Conservation (phyloP, 1,140 invertebrate genomes). For the Camponotus pennsylvanicus region DNA sequence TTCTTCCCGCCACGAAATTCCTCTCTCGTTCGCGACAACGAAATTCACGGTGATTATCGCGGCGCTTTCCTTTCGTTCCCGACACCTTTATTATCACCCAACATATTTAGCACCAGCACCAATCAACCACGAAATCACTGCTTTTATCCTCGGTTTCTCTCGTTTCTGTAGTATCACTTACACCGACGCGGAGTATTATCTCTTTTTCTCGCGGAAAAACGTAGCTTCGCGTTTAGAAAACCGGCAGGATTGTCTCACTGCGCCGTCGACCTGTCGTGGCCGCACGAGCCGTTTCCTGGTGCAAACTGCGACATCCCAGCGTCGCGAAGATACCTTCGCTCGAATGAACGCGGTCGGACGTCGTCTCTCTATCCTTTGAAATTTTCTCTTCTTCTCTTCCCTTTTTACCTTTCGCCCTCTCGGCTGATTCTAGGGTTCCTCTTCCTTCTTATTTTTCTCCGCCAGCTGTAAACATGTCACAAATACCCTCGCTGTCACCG, state of each 20-base stretch:
- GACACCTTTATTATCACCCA: constrained; percentile 64
- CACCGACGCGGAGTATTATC: constrained; percentile 10
- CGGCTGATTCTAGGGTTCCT: background rate
- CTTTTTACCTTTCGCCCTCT: background rate
- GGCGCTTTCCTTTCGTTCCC: constrained; percentile 17
- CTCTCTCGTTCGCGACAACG: background rate
- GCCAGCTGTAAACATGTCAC: background rate
- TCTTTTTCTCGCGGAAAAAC: background rate
- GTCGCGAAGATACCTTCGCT: constrained; percentile 18
- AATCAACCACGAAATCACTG: constrained; percentile 67
- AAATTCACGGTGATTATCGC: constrained; percentile 17
- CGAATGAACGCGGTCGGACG: background rate
- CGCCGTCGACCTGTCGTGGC: constrained; percentile 4
- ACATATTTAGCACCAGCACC: constrained; percentile 61
- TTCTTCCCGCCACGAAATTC: background rate
- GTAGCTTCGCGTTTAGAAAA: background rate
- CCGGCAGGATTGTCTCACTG: background rate
- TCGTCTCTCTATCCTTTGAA: background rate
- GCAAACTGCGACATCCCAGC: background rate
- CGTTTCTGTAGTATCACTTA: constrained; percentile 23
- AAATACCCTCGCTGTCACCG: constrained; percentile 55
- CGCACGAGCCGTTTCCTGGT: background rate
- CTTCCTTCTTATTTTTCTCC: background rate
- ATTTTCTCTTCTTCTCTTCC: background rate
- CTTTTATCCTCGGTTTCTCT: constrained; percentile 42